Evolutionary conservation across 2,797 vertebrate genomes (phyloP).

Genomic region (Apogon hyalosoma): DNA sequence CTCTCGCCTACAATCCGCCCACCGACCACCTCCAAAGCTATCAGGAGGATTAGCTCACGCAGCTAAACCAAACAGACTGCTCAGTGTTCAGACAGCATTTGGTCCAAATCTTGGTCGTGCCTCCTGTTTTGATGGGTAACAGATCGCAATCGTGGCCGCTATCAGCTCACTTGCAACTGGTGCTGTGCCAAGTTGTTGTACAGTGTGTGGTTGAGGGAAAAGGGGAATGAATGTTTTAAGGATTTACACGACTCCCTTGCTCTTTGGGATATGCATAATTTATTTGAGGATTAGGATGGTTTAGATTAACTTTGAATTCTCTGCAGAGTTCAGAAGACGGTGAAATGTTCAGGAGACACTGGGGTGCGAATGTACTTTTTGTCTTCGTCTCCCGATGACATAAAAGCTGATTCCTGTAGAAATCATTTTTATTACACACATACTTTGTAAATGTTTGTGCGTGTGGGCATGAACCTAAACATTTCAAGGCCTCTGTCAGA

Average conservation of each 20-base stretch:
- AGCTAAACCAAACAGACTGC: conserved; percentile 79
- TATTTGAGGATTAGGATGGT: conserved; percentile 78
- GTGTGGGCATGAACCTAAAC: conserved; percentile 61
- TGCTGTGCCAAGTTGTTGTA: conserved; percentile 57
- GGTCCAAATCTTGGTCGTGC: conserved; percentile 71
- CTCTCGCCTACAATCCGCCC: conserved; percentile 82
- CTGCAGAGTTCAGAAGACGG: conserved; percentile 58
- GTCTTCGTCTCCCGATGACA: conserved; percentile 25
- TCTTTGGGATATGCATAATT: conserved; percentile 80
- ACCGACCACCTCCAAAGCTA: conserved; percentile 82
- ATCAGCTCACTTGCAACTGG: conserved; percentile 58
- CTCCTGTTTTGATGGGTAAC: conserved; percentile 74
- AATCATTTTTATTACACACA: conserved; percentile 12
- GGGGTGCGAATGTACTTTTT: conserved; percentile 23
- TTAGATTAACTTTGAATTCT: conserved; percentile 76
- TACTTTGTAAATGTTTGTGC: conserved; percentile 33
- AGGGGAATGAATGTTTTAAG: conserved; percentile 66
- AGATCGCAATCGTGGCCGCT: conserved; percentile 60
- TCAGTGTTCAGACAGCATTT: conserved; percentile 76
- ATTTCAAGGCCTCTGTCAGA: conserved; percentile 71
- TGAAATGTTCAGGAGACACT: conserved; percentile 35
- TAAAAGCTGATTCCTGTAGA: conserved; percentile 22
- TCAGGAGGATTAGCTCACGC: conserved; percentile 82
- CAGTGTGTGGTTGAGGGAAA: conserved; percentile 32
- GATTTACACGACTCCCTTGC: conserved; percentile 68